Base-by-base conservation (phyloP, 2,888 invertebrate species). In the Chymomyza procnemis region DNA sequence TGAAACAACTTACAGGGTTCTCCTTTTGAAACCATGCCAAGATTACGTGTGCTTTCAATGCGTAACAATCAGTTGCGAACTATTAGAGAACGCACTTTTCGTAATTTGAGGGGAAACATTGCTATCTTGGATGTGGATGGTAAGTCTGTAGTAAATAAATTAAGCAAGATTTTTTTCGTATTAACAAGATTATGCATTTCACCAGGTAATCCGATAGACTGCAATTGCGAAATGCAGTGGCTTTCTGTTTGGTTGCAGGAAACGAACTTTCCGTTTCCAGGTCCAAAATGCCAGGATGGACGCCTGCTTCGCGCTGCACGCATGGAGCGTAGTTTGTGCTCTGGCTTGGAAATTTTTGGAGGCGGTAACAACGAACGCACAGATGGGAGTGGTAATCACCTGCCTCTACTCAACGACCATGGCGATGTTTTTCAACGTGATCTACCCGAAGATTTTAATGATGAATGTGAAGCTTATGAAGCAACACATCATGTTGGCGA, bases 111-210 rank as follows among this genome's bases (percentile, higher is more conserved):
- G 77, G 95, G 95, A 69, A 96, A 96, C 78, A 95, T 97, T 64
- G 96, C 96, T 6, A 93, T 96, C 79, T 92, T 97, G 67, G 96
- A 97, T 90, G 93, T 97, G 69, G 96, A 96, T 90, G 97, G 96
- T 96, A 82, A 77, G 75, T 58, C 55, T n/a, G 54, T 18, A 46
- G 54, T 18, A 19, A 2, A 26, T 34, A 46, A 58, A 46, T 12
- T 1, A 0, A 21, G 0, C 9, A 14, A 4, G 8, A 26, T 26
- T 60, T 71, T 26, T n/a, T 41, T 1, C 4, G 12, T 12, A 12
- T 12, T 41, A 41, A 9, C 9, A 41, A 4, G 26, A 41, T 34
- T 62, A 61, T 67, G 62, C 30, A 63, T 64, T 50, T 30, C 67
- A 91, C 0, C 26, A 96, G 96, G 95, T 41, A 97, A 97, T 91